Evolutionary conservation across 1,140 invertebrate species (phyloP), one percentile per base, ranked within the genome.

Genomic region (Drosophila rufa): DNA sequence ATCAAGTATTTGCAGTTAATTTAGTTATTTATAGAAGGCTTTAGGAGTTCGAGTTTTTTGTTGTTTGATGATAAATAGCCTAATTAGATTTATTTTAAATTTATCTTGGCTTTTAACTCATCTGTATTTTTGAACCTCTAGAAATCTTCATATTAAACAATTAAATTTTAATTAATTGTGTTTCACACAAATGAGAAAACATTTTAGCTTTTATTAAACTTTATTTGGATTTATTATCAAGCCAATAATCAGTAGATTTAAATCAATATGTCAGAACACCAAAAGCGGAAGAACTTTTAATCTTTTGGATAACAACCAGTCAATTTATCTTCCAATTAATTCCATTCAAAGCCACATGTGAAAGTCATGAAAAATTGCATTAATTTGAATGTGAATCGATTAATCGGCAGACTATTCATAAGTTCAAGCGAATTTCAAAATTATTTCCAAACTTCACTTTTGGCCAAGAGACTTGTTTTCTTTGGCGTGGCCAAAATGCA

Each of bases 311-410:
- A 73, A 59, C 42, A 73, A 11, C 43, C 19, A 40, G 25, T 27
- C 67, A 36, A 73, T 73, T 71, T 47, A 71, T 73, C 43, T 48
- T 17, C 45, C 67, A 48, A 46, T 71, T 71, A 70, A 56, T 25
- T 42, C 19, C 36, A 68, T 68, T 50, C 45, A 30, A 11, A 71
- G 4, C 25, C 40, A 6, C 17, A 50, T 67, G 43, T 68, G 59
- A 67, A 67, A 67, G 59, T 67, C 36, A 70, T 71, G 42, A 73
- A 71, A 71, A 59, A 59, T 73, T 43, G 53, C 36, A 59, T 71
- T 73, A 38, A 73, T 73, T 73, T 73, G 51, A 71, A 73, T 73
- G 40, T 43, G 38, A 71, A 71, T 71, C 66, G 51, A 58, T 70
- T 48, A 48, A 58, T 70, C 22, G 67, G 50, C 17, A 42, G 67